Evolutionary conservation across 2,113 vertebrate species (phyloP).

Genomic region (Taxidea taxus): DNA sequence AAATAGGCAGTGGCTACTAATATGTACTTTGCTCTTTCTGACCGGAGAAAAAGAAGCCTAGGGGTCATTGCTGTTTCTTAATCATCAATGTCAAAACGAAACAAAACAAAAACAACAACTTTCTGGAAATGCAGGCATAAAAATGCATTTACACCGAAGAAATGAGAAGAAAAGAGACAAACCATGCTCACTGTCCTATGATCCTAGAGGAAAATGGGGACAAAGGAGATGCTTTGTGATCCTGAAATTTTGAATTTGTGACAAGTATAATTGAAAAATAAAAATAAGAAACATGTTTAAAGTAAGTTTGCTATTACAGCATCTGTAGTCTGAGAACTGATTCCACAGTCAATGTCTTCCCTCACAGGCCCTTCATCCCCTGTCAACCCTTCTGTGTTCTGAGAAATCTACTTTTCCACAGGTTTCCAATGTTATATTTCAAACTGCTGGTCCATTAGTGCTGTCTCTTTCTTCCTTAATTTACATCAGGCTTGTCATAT

Average conservation of each 20-base stretch:
- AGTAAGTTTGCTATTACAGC: background rate
- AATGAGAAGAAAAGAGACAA: background rate
- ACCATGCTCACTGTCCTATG: background rate
- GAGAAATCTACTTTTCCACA: background rate
- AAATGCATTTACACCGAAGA: conserved; percentile 53
- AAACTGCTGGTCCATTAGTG: background rate
- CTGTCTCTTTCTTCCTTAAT: background rate
- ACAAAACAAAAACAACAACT: background rate
- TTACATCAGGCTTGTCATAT: background rate
- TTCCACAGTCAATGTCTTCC: background rate
- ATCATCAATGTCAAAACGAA: conserved; percentile 60
- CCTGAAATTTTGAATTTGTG: background rate
- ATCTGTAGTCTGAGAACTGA: background rate
- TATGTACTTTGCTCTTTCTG: conserved; percentile 69
- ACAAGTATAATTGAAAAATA: background rate
- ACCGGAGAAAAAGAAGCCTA: conserved; percentile 58
- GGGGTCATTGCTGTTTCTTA: conserved; percentile 60
- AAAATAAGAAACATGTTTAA: background rate
- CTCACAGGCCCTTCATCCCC: background rate
- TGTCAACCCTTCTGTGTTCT: background rate
- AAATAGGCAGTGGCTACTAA: conserved; percentile 66
- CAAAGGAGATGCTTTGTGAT: background rate
- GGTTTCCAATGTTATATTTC: background rate
- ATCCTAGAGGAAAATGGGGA: background rate
- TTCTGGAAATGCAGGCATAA: conserved; percentile 52